A percentile compares a stretch with the other conserved stretches of the same genome.
Evolutionary conservation across 2,797 vertebrate species (phyloP).

Genomic region (Dromococcyx pavoninus): DNA sequence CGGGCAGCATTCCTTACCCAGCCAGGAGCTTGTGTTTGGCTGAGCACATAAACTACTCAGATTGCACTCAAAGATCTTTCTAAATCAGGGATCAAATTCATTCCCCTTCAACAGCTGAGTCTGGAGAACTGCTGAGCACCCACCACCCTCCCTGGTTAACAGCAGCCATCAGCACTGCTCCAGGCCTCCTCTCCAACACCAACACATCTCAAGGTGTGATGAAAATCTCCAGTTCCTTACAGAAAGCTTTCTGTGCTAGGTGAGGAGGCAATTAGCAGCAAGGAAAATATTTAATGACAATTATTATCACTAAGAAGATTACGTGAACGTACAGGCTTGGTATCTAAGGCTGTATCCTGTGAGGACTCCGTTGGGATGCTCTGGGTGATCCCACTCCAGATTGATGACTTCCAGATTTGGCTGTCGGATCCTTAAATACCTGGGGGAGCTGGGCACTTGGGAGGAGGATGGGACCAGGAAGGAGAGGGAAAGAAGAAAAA

Average conservation of each 20-base stretch:
- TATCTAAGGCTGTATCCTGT: slow-evolving; percentile 90
- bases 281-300: background rate
- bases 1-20: fast-evolving
- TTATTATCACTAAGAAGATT: background rate
- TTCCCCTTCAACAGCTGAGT: fast-evolving
- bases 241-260: background rate
- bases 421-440: slow-evolving; percentile 86
- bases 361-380: slow-evolving; percentile 92
- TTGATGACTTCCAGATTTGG: slow-evolving; percentile 83
- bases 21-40: background rate
- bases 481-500: slow-evolving; percentile 33
- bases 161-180: background rate
- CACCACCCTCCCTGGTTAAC: too few relatives aligned
- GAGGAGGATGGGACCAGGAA: slow-evolving; percentile 55
- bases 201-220: background rate
- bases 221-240: background rate
- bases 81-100: background rate
- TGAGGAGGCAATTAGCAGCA: background rate
- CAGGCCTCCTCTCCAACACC: background rate
- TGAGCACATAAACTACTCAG: background rate
- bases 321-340: slow-evolving; percentile 80
- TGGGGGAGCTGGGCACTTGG: slow-evolving; percentile 89
- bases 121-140: background rate
- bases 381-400: slow-evolving; percentile 91
- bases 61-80: fast-evolving